Evolutionary conservation across 2,888 invertebrate genomes (phyloP), one percentile per base, ranked within the genome.

Genomic region (Drosophila peninsularis): DNA sequence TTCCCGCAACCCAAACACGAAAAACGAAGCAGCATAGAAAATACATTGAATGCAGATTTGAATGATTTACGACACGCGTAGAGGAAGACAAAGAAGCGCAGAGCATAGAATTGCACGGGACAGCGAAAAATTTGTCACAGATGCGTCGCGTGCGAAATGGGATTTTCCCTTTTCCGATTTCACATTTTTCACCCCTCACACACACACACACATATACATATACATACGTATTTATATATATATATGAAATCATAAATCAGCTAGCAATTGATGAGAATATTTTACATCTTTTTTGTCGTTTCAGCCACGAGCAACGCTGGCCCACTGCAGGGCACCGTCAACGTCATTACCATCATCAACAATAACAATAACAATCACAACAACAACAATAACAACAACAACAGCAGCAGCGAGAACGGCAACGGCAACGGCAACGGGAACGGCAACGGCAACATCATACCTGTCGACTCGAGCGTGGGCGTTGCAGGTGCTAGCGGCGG

Each of bases 21-120:
- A 19, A 7, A 34, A 21, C 2, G 5, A n/a, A 52, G 10, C 3
- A 24, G 24, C 44, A 10, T 9, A 24, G 24, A 30, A 30, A 60
- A 77, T 77, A 72, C 72, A 75, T 75, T 75, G 77, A 75, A 75
- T 75, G 67, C 56, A 75, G 77, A 75, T 78, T 63, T 42, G 53
- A 78, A 68, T 80, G 81, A 81, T 81, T 84, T 78, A 84, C 62
- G 63, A 68, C 55, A 71, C 62, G 60, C 39, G 60, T 6, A 3
- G 32, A 11, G 37, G 24, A 52, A 52, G 32, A 49, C 49, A 49
- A 24, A 47, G 47, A 32, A 19, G 30, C 44, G 17, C 11, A 10
- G 7, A 30, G 36, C 41, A 54, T 32, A 41, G 41, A 54, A 67
- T 58, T 74, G 68, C 58, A 73, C 27, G 62, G 55, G 47, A 68